These are phyloP conservation scores for Bostrychus sinensis DNA, from an alignment of 2,113 vertebrate genomes.

Conservation along the genomic window DNA sequence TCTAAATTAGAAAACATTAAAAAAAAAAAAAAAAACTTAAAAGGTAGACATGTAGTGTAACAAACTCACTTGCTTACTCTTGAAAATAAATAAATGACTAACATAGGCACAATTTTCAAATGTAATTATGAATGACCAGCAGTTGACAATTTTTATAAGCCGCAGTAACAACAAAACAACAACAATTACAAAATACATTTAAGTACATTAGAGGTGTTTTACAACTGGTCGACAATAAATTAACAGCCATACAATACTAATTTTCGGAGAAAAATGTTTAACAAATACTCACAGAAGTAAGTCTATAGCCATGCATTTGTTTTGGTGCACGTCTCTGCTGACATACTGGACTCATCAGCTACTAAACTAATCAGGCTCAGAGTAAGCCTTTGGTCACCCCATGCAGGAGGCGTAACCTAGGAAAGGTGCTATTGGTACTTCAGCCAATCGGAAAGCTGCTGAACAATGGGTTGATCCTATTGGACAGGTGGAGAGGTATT, in stretches of 20 bases:
- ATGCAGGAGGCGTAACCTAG: slow-evolving; percentile 60
- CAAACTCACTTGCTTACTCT: not conserved
- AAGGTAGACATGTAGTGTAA: not conserved
- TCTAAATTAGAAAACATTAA: not conserved
- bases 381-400: slow-evolving; percentile 71
- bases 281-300: slow-evolving; percentile 75
- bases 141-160: not conserved
- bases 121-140: not conserved
- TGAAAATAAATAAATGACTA: not conserved
- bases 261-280: not conserved
- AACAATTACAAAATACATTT: slow-evolving; percentile 3
- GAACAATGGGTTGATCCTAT: slow-evolving; percentile 18
- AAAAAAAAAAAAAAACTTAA: too few relatives aligned
- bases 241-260: not conserved
- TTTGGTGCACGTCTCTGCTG: slow-evolving; percentile 49
- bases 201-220: not conserved
- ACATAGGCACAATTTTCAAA: not conserved
- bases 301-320: slow-evolving; percentile 75
- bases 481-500: too few relatives aligned
- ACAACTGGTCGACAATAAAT: not conserved
- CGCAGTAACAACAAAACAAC: not conserved
- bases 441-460: slow-evolving; percentile 51
- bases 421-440: slow-evolving; percentile 28
- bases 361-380: slow-evolving; percentile 82
- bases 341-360: slow-evolving; percentile 64